These are phyloP conservation scores for Tragelaphus imberbis DNA, from an alignment of 2,113 vertebrate genomes.

Conservation along the genomic window DNA sequence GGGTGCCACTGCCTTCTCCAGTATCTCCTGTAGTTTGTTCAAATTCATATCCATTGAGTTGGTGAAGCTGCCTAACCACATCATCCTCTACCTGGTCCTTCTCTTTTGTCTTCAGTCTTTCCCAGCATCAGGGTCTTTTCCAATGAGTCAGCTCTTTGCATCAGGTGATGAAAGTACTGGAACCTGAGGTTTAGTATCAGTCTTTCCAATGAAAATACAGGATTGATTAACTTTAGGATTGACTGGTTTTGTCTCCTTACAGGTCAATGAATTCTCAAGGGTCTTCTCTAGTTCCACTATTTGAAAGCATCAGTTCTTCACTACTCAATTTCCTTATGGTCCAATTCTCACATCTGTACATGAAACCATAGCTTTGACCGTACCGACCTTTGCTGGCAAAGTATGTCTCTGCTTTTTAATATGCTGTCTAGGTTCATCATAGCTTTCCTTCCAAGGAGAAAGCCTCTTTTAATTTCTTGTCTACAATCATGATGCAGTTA, in stretches of 20 bases:
- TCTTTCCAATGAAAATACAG: not conserved
- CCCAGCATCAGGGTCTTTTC: not conserved
- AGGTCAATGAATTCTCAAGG: not conserved
- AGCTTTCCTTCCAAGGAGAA: not conserved
- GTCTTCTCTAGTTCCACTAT: not conserved
- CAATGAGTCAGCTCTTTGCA: not conserved
- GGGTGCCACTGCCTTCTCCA: not conserved
- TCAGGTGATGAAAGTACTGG: not conserved
- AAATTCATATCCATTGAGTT: not conserved
- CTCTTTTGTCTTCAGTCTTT: not conserved
- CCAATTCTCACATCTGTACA: not conserved
- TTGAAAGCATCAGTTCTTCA: not conserved
- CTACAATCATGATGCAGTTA: not conserved
- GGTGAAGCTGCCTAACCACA: not conserved
- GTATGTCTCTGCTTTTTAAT: not conserved
- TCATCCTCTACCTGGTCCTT: not conserved
- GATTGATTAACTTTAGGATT: not conserved
- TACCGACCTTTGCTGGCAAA: not conserved
- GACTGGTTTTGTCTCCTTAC: not conserved
- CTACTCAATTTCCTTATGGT: not conserved
- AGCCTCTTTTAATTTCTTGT: not conserved
- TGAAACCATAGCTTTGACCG: not conserved
- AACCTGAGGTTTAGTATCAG: not conserved
- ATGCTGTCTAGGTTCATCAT: not conserved
- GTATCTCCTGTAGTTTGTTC: not conserved